Evolutionary conservation across 1,140 invertebrate genomes (phyloP).

Genomic region (Holotrichia oblita): DNA sequence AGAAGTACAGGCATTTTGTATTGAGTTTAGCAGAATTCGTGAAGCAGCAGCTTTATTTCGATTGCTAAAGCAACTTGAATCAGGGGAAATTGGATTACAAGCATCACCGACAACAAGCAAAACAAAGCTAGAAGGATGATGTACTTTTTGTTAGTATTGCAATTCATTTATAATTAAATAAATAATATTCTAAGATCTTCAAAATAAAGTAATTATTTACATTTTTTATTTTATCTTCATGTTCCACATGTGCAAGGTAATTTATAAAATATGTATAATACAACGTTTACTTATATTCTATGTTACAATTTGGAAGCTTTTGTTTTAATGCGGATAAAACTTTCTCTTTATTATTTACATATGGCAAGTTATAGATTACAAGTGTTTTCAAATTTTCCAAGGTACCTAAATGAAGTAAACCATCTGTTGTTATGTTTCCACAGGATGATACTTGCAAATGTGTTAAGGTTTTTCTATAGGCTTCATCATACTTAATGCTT

Average conservation of each 20-base stretch:
- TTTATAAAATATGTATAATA: slow-evolving; percentile 20
- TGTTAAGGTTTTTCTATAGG: slow-evolving; percentile 68
- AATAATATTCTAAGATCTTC: background rate
- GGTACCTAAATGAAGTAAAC: slow-evolving; percentile 66
- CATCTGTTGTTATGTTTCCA: slow-evolving; percentile 72
- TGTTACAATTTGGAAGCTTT: slow-evolving; percentile 66
- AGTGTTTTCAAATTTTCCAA: slow-evolving; percentile 69
- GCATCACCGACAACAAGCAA: slow-evolving; percentile 53
- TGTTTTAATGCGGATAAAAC: slow-evolving; percentile 63
- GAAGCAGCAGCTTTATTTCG: slow-evolving; percentile 96
- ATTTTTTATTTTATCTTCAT: slow-evolving; percentile 3
- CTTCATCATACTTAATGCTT: slow-evolving; percentile 66
- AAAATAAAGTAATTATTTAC: background rate
- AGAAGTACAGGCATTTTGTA: slow-evolving; percentile 98
- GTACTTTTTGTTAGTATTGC: slow-evolving; percentile 2
- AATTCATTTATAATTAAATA: background rate
- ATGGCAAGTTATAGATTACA: slow-evolving; percentile 67
- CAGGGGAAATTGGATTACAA: slow-evolving; percentile 67
- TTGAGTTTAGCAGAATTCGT: slow-evolving; percentile 95
- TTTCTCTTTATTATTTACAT: slow-evolving; percentile 66
- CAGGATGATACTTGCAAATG: slow-evolving; percentile 74
- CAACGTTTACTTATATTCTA: slow-evolving; percentile 53
- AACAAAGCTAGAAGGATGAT: slow-evolving; percentile 50
- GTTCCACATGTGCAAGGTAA: no score
- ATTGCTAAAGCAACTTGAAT: slow-evolving; percentile 91